Evolutionary conservation across 2,113 vertebrate genomes (phyloP).

Genomic region (Halichoeres trimaculatus): DNA sequence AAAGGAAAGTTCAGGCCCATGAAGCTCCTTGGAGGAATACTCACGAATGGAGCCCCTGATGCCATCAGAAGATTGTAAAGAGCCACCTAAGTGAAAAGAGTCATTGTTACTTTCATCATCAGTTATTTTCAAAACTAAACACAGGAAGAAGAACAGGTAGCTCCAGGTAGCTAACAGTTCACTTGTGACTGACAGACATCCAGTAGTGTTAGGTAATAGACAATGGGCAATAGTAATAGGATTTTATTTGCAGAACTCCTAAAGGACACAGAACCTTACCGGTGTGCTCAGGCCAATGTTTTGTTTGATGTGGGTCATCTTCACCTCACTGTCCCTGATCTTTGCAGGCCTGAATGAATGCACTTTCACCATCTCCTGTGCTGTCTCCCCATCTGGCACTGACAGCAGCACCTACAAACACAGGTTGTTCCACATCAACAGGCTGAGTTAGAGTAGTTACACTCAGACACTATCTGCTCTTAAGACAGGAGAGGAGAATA

Average conservation of each 20-base stretch:
- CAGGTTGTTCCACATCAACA: background rate
- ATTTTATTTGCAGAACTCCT: too few species aligned
- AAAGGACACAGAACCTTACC: constrained; percentile 42
- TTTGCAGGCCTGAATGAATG: constrained; percentile 40
- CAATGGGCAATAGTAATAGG: too few species aligned
- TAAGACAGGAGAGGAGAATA: too few species aligned
- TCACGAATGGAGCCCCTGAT: constrained; percentile 57
- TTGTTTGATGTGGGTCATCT: constrained; percentile 49
- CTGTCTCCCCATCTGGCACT: constrained; percentile 53
- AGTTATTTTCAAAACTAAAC: too few species aligned
- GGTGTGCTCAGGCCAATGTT: constrained; percentile 54
- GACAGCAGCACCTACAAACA: constrained; percentile 60
- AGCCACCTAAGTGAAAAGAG: constrained; percentile 63
- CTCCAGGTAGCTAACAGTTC: too few species aligned
- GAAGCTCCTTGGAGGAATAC: constrained; percentile 20
- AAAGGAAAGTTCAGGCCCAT: too few species aligned
- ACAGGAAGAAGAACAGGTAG: too few species aligned
- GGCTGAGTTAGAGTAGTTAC: too few species aligned
- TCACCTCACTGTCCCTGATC: constrained; percentile 53
- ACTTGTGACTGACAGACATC: too few species aligned
- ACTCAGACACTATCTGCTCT: too few species aligned
- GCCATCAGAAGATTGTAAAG: constrained; percentile 75
- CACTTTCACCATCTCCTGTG: constrained; percentile 71
- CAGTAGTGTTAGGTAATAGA: too few species aligned
- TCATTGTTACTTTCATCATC: background rate